phyloP scores from a whole-genome alignment of 92 coral and sea anemone species.

The Phenganax subtilis region DNA sequence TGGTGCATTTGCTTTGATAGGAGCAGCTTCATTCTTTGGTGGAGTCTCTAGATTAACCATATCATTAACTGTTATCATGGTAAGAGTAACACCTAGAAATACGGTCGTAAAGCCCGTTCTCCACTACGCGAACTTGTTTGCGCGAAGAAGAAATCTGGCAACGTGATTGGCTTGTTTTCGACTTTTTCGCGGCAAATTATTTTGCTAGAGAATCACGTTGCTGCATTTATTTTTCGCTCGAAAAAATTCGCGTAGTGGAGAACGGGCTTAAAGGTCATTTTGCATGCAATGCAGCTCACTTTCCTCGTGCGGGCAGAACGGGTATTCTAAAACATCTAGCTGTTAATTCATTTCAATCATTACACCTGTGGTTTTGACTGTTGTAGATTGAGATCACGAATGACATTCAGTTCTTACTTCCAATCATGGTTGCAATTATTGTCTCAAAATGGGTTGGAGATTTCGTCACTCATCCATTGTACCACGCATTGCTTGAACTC shows the following conservation, averaged over 20 bases:
- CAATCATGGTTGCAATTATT: slow-evolving; percentile 98
- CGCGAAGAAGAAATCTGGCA: too few relatives aligned
- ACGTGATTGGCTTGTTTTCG: too few relatives aligned
- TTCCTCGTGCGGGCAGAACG: too few relatives aligned
- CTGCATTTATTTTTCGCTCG: too few relatives aligned
- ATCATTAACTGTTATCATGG: slow-evolving; percentile 99
- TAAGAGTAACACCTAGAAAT: slow-evolving; percentile 22
- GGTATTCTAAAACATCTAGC: too few relatives aligned
- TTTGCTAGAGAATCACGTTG: too few relatives aligned
- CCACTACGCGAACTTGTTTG: too few relatives aligned
- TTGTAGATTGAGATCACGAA: slow-evolving; percentile 96
- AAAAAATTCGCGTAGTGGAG: too few relatives aligned
- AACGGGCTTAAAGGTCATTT: too few relatives aligned
- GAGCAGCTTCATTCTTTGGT: slow-evolving; percentile 98
- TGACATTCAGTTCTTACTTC: slow-evolving; percentile 91
- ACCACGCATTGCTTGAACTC: slow-evolving; percentile 90
- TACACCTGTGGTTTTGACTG: background rate
- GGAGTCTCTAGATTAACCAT: slow-evolving; percentile 96
- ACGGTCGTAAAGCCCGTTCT: too few relatives aligned
- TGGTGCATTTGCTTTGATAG: slow-evolving; percentile 95
- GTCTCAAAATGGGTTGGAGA: slow-evolving; percentile 99
- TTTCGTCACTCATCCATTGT: slow-evolving; percentile 91
- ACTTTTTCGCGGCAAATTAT: too few relatives aligned
- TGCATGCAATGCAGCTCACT: too few relatives aligned
- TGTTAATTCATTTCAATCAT: background rate